These are phyloP conservation scores for Enteromius fasciolatus DNA, from an alignment of 2,797 vertebrate genomes.

Conservation along the genomic window DNA sequence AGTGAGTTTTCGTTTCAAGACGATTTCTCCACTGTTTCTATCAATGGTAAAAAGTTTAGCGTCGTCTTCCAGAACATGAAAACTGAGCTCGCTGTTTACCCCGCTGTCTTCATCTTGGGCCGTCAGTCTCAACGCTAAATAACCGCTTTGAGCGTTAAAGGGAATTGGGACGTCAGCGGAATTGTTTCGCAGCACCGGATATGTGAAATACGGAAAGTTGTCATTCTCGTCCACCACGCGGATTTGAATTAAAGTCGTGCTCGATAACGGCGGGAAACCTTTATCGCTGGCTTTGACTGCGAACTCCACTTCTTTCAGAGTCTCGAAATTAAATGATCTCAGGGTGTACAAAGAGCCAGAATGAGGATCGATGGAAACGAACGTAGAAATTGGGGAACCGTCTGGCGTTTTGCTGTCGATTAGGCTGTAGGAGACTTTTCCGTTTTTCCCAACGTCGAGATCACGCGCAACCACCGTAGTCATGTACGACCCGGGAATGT, in stretches of 20 bases:
- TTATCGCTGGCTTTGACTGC: constrained; percentile 71
- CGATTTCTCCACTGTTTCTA: constrained; percentile 71
- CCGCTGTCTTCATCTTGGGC: constrained; percentile 74
- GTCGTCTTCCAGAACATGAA: constrained; percentile 67
- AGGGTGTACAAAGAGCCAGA: constrained; percentile 71
- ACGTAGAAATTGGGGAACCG: constrained; percentile 71
- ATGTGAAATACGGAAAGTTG: constrained; percentile 72
- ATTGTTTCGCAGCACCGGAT: constrained; percentile 68
- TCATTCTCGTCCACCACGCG: constrained; percentile 78
- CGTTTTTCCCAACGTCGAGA: constrained; percentile 67
- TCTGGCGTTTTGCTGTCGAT: constrained; percentile 70
- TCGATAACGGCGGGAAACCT: constrained; percentile 67
- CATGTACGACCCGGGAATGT: constrained; percentile 79
- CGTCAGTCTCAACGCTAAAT: constrained; percentile 66
- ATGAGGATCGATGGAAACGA: constrained; percentile 69
- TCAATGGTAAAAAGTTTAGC: constrained; percentile 70
- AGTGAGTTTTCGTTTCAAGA: constrained; percentile 67
- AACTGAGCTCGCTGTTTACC: constrained; percentile 67
- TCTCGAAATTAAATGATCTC: constrained; percentile 73
- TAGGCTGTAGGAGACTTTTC: constrained; percentile 75
- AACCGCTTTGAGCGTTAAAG: constrained; percentile 66
- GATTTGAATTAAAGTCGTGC: constrained; percentile 65
- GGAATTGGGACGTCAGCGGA: constrained; percentile 72
- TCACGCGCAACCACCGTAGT: constrained; percentile 78
- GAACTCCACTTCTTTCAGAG: constrained; percentile 69